Percentiles rank a stretch among this genome's conserved stretches.
Conservation (phyloP, 2,797 vertebrate genomes). For the Halcyon smyrnensis region DNA sequence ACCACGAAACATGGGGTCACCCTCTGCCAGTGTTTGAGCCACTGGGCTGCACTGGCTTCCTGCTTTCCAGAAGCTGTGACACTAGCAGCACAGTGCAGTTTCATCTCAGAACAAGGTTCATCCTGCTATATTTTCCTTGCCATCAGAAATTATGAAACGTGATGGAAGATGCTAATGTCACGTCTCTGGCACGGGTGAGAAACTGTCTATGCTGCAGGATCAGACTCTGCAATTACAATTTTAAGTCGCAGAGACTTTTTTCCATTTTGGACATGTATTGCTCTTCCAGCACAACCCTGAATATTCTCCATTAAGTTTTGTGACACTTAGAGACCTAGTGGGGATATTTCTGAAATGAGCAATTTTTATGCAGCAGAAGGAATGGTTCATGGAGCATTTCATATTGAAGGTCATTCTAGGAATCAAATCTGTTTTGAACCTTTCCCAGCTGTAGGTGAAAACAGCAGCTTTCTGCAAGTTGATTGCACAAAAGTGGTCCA, state of each 20-base stretch:
- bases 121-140: neutral
- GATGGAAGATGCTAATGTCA: neutral
- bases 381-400: neutral
- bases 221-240: neutral
- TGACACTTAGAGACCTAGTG: neutral
- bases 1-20: neutral
- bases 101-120: neutral
- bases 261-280: neutral
- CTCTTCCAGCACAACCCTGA: neutral
- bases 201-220: neutral
- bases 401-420: neutral
- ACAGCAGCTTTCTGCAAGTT: neutral
- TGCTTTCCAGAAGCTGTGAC: neutral
- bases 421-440: neutral
- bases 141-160: neutral
- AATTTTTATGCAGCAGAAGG: neutral
- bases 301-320: neutral
- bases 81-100: neutral
- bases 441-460: slow-evolving; percentile 1
- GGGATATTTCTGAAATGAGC: slow-evolving; percentile 13
- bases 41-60: neutral
- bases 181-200: neutral
- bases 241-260: neutral
- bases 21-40: neutral
- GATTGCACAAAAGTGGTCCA: neutral